Base-by-base conservation (phyloP, 1,140 invertebrate species). In the Heliothis subflexa region DNA sequence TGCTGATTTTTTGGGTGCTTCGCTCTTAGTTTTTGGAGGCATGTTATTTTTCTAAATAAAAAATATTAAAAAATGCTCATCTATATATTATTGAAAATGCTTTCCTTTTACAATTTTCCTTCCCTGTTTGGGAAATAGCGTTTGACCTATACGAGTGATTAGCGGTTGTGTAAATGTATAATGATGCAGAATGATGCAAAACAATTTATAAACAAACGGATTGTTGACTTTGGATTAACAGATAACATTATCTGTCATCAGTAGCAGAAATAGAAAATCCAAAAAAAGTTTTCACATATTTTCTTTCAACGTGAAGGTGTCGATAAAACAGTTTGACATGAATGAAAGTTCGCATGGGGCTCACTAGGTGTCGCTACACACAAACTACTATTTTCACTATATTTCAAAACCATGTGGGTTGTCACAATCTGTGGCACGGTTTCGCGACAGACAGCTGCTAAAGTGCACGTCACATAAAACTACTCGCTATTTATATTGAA, bases 11-110 rank as follows among this genome's bases (percentile, higher is more conserved):
- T 92, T 92, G 0, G 73, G 59, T 0, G 79, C 61, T 78, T 91
- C 88, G 0, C 25, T 21, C 85, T 93, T 91, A 25, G 83, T 18
- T 78, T 91, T 93, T 18, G 91, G 91, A 40, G 91, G 89, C 92
- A 93, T 93, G 59, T 40, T 78, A 73, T 49, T 18, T 68, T 52
- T 47, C 47, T 45, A 45, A 16, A 2, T 47, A 64, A 1, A 64
- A 28, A 10, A 50, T 21, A 49, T 28, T 21, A 50, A 62, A 4
- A 71, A 25, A 40, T 71, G 49, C n/a, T 33, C 11, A 12, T n/a
- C 14, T n/a, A 52, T n/a, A 4, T 52, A n/a, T 52, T 52, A n/a
- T 52, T 1, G 7, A 52, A 52, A 14, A n/a, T n/a, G 7, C n/a
- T 16, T 52, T 3, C 12, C 12, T 50, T 12, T 50, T 11, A 50